phyloP scores from a whole-genome alignment of 1,140 invertebrate species.

The Saccostrea cuccullata region DNA sequence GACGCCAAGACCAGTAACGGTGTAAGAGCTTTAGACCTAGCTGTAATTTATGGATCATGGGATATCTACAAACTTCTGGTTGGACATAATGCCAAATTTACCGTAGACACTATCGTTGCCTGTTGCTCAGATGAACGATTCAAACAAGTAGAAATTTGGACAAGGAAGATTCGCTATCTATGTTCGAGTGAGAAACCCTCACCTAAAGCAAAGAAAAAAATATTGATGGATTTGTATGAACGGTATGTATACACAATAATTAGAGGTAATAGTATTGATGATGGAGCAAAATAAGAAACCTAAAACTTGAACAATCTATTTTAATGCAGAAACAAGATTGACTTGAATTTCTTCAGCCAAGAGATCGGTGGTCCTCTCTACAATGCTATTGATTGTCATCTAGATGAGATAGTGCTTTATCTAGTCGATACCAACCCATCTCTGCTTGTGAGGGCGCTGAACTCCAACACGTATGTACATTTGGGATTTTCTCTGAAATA shows the following conservation, averaged over 20 bases:
- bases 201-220: background rate
- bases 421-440: background rate
- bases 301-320: background rate
- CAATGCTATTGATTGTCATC: background rate
- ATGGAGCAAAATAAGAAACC: no score
- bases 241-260: background rate
- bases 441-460: background rate
- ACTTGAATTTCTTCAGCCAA: background rate
- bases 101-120: conserved; percentile 42
- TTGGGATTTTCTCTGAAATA: background rate
- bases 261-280: no score
- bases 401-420: conserved; percentile 20
- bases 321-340: conserved; percentile 21
- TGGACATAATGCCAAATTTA: conserved; percentile 34
- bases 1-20: conserved; percentile 14
- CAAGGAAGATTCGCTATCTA: background rate
- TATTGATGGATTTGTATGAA: conserved; percentile 24
- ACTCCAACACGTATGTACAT: background rate
- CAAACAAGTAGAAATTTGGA: background rate
- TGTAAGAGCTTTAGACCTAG: conserved; percentile 37
- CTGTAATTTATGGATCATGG: conserved; percentile 41
- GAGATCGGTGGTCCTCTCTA: background rate
- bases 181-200: background rate
- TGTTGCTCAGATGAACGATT: conserved; percentile 39
- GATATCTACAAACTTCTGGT: conserved; percentile 32